Evolutionary conservation across 2,888 invertebrate species (phyloP), one percentile per base, ranked within the genome.

Genomic region (Alsophila aescularia): DNA sequence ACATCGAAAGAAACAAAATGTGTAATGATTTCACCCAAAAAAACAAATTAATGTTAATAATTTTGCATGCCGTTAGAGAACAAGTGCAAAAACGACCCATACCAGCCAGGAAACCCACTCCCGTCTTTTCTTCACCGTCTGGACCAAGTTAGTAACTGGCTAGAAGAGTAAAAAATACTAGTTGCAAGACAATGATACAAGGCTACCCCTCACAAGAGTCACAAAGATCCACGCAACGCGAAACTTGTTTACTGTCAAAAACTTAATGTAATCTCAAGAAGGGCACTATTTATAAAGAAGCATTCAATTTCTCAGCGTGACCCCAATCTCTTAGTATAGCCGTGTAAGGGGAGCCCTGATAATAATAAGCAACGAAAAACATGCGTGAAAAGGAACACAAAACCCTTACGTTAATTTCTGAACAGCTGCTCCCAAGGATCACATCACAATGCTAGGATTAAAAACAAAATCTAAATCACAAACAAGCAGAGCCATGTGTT

Each of bases 381-480:
- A 81, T 68, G 80, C 78, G 75, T 83, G 75, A 81, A 87, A 85
- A 86, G 85, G 74, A 83, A 76, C 78, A 77, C 75, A 79, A 85
- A 87, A 86, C 87, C 87, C 90, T 87, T 83, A 77, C 83, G 75
- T 67, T 72, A 81, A 80, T 79, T 75, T 75, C 66, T 67, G 71
- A 83, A 84, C 89, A 90, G 90, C 90, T 90, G 90, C 90, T 78
- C 71, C 66, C 63, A 44, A 55, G 15, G 49, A 72, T 60, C 52
- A 90, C 87, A n/a, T n/a, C 75, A 90, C 87, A 89, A 90, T 85
- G 74, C 81, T 71, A 60, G 83, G 88, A 89, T 89, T 88, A 89
- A 82, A 79, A 78, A 73, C 81, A 80, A 71, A 81, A 79, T 82
- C 70, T 73, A 74, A 83, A 83, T 80, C 77, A 79, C 71, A 79